Evolutionary conservation across 2,888 invertebrate species (phyloP).

Genomic region (Suillia variegata): DNA sequence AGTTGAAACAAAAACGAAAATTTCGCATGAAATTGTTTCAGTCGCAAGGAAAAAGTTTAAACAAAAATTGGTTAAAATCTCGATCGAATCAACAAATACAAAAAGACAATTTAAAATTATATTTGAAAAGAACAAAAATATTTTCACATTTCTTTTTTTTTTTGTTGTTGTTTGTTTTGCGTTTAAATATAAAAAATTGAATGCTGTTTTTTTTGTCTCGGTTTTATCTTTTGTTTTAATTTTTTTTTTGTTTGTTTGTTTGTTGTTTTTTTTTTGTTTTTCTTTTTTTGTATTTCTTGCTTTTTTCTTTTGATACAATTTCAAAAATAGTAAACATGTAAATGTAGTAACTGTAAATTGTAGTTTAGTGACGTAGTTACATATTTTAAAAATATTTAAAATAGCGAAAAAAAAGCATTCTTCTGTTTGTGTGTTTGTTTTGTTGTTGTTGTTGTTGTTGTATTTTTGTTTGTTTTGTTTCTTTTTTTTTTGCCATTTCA

Average conservation of each 20-base stretch:
- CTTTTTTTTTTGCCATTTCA: constrained; percentile 22
- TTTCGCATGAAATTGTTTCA: background rate
- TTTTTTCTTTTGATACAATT: background rate
- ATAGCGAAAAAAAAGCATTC: constrained; percentile 3
- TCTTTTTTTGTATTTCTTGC: constrained; percentile 42
- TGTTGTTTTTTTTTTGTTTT: constrained; percentile 29
- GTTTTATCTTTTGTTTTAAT: constrained; percentile 12
- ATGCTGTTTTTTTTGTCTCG: constrained; percentile 7
- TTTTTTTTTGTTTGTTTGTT: constrained; percentile 20
- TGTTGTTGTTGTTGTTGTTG: too few species aligned
- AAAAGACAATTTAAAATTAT: background rate
- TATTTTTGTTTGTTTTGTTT: constrained; percentile 21
- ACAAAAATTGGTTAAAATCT: background rate
- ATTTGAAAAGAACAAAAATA: background rate
- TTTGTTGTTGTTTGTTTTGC: constrained; percentile 15
- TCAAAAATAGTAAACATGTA: constrained; percentile 5
- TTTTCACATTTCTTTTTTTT: background rate
- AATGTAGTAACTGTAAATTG: constrained; percentile 5
- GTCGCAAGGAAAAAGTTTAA: background rate
- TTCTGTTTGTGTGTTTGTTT: constrained; percentile 29
- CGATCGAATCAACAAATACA: background rate
- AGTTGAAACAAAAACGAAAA: background rate
- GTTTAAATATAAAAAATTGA: background rate
- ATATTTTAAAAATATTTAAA: background rate
- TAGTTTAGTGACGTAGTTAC: background rate